Percentiles rank a stretch among this genome's conserved stretches.
These are phyloP conservation scores for Lepidonotus clava DNA, from an alignment of 2,888 invertebrate genomes.

Conservation along the genomic window DNA sequence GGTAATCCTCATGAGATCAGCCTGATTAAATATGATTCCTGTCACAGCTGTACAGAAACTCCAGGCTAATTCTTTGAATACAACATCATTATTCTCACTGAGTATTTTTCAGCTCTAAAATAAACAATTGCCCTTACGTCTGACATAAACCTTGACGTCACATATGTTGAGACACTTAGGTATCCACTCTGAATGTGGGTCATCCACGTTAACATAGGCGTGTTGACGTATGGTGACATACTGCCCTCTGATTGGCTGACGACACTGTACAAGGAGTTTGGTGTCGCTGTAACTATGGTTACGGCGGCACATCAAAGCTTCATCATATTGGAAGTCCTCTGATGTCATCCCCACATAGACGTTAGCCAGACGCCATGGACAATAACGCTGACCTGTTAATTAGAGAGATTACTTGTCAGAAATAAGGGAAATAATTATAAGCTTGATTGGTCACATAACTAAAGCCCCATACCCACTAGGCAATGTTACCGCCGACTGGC, in stretches of 20 bases:
- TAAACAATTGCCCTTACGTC: no score
- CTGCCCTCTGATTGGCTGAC: constrained; percentile 12
- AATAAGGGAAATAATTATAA: no score
- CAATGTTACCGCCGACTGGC: no score
- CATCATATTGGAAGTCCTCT: not conserved
- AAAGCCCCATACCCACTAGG: no score
- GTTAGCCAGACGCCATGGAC: not conserved
- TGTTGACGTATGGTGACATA: constrained; percentile 7
- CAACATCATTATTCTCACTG: no score
- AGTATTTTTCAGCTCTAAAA: not conserved
- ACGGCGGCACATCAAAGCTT: constrained; percentile 3
- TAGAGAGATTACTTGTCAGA: no score
- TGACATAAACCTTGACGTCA: constrained; percentile 10
- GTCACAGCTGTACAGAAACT: no score
- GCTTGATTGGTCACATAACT: no score
- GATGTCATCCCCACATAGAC: not conserved
- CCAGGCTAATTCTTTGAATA: no score
- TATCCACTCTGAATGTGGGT: not conserved
- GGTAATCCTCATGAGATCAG: no score
- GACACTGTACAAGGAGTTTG: not conserved
- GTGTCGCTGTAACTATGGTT: not conserved
- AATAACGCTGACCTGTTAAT: not conserved
- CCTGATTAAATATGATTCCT: no score
- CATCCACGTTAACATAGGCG: not conserved
- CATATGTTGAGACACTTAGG: constrained; percentile 5